Conservation (phyloP, 2,888 invertebrate species). For the Ischnus inquisitorius region DNA sequence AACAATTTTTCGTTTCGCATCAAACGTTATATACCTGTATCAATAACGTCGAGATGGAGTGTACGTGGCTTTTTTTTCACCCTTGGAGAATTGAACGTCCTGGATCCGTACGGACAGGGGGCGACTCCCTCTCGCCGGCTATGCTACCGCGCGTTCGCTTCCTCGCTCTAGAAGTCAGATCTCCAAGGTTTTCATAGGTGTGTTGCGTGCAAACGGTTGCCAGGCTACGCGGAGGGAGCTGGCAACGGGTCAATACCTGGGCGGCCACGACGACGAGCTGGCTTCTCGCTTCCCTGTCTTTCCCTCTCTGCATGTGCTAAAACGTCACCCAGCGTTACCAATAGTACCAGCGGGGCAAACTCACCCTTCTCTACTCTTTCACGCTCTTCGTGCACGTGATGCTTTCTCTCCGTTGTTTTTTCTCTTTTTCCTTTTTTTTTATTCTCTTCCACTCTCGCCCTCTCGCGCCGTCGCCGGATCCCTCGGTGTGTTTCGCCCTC, state of each 20-base stretch:
- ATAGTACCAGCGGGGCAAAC: constrained; percentile 67
- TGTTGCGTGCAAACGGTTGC: constrained; percentile 85
- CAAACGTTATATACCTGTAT: not conserved
- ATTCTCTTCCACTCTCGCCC: constrained; percentile 59
- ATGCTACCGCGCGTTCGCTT: constrained; percentile 69
- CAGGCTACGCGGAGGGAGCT: constrained; percentile 82
- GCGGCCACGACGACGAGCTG: constrained; percentile 67
- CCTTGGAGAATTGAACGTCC: constrained; percentile 39
- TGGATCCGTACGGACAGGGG: constrained; percentile 45
- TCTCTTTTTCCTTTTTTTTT: constrained; percentile 4
- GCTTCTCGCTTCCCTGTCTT: constrained; percentile 73
- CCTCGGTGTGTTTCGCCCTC: constrained; percentile 68
- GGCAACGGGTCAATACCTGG: constrained; percentile 85
- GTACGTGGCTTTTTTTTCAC: constrained; percentile 21
- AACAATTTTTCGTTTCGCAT: not conserved
- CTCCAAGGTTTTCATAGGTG: constrained; percentile 85
- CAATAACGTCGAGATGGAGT: constrained; percentile 4
- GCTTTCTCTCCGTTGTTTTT: constrained; percentile 41
- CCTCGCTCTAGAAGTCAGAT: constrained; percentile 81
- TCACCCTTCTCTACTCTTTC: constrained; percentile 42
- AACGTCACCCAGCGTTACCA: constrained; percentile 80
- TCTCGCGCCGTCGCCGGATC: constrained; percentile 65
- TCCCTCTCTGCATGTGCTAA: constrained; percentile 76
- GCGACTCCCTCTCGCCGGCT: constrained; percentile 37
- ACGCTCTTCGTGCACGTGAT: constrained; percentile 42